Evolutionary conservation across 2,797 vertebrate species (phyloP).

Genomic region (Arnoldichthys spilopterus): DNA sequence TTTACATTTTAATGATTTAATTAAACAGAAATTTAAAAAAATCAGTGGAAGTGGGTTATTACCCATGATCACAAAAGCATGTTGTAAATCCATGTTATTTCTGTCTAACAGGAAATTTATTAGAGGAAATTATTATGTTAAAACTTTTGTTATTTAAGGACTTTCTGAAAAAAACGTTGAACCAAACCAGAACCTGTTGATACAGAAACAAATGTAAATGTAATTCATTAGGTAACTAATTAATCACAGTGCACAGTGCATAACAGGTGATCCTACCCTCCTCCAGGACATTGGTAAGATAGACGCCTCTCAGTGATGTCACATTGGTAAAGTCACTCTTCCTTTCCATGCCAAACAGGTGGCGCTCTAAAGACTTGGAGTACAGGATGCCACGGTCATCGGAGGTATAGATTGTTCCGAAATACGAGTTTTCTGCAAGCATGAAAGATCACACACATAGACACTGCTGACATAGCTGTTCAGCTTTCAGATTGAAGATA

Average conservation of each 20-base stretch:
- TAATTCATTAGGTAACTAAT: too few species aligned
- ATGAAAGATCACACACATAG: constrained; percentile 29
- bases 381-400: constrained; percentile 82
- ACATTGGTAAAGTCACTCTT: constrained; percentile 84
- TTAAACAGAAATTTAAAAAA: too few species aligned
- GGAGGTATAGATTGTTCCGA: constrained; percentile 84
- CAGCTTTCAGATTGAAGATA: background rate
- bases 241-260: background rate
- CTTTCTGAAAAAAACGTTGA: too few species aligned
- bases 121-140: too few species aligned
- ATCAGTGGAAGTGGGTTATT: too few species aligned
- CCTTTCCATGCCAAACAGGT: constrained; percentile 79
- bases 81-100: too few species aligned
- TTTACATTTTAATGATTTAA: too few species aligned
- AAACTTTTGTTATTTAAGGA: too few species aligned
- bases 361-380: constrained; percentile 81
- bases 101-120: too few species aligned
- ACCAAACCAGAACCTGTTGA: too few species aligned
- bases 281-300: constrained; percentile 81
- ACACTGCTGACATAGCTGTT: constrained; percentile 38
- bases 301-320: constrained; percentile 81
- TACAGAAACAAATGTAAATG: too few species aligned
- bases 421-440: constrained; percentile 74
- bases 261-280: constrained; percentile 62
- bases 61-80: too few species aligned